Base-by-base conservation (phyloP, 1,140 invertebrate species). In the Calliopsis andreniformis region DNA sequence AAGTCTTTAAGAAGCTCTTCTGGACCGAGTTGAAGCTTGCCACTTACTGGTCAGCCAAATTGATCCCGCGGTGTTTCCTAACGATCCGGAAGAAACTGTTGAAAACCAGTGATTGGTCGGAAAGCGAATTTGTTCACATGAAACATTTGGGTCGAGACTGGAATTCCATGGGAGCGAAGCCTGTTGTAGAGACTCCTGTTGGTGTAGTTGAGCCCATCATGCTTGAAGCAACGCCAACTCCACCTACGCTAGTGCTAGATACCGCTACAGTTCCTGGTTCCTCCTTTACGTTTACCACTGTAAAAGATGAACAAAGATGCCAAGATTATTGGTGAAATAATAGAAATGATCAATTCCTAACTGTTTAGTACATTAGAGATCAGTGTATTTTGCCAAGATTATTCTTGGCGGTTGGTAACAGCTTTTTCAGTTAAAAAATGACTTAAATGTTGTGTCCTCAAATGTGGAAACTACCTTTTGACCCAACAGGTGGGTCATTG, bases 201-300 rank as follows among this genome's bases (percentile, higher is more conserved):
- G 89, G 71, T n/a, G 87, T 66, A 20, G 87, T 70, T 23, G 90
- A 79, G 12, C 86, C 85, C 71, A 90, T 87, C 76, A 91, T 88
- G 32, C 86, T 85, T 12, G 88, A 79, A 4, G 86, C 79, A 5
- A 91, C 80, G 6, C 88, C 85, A 8, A 88, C 73, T 2, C 87
- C 82, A 0, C 86, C 82, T 1, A 88, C 82, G 47, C 86, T 80
- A 42, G 86, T 87, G 3, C 87, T 76, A 1, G 88, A 84, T 7
- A 89, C 83, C 12, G 83, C 68, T 1, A 86, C 88, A 35, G 67
- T 89, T 5, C 87, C 88, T 1, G 92, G 91, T 35, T 92, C 92
- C 35, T 92, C 91, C 76, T 93, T 92, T 6, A 90, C 87, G 71
- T 85, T 87, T n/a, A 92, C 85, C 79, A 91, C 90, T 92, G 63